phyloP scores from a whole-genome alignment of 2,113 vertebrate species.

The Salvelinus sp. region DNA sequence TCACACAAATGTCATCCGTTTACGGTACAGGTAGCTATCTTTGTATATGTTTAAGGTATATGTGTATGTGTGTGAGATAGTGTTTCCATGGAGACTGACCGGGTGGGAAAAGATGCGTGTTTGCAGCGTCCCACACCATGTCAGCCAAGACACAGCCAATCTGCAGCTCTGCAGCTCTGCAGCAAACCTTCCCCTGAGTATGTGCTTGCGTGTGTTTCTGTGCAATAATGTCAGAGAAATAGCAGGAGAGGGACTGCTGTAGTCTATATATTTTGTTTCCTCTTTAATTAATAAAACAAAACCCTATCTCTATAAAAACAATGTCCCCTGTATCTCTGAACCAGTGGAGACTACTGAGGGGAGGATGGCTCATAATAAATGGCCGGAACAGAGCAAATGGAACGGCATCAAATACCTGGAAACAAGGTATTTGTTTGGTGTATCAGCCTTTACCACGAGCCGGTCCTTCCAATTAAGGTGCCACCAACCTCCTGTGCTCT shows the following conservation, averaged over 20 bases:
- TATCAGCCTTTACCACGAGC: too few relatives aligned
- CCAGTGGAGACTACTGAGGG: too few relatives aligned
- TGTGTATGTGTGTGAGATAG: slow-evolving; percentile 50
- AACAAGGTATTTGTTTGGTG: too few relatives aligned
- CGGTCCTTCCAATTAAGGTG: too few relatives aligned
- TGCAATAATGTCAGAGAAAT: slow-evolving; percentile 28
- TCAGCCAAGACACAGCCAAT: slow-evolving; percentile 50
- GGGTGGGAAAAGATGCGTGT: slow-evolving; percentile 53
- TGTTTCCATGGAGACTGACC: slow-evolving; percentile 77
- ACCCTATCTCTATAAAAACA: background rate
- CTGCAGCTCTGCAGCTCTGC: slow-evolving; percentile 2
- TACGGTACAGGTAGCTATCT: background rate
- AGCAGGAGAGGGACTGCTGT: background rate
- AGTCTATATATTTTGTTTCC: background rate
- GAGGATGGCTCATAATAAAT: too few relatives aligned
- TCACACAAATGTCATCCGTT: background rate
- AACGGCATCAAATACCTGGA: too few relatives aligned
- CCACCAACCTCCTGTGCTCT: too few relatives aligned
- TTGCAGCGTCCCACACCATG: slow-evolving; percentile 54
- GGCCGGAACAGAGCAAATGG: too few relatives aligned
- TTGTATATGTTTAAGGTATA: slow-evolving; percentile 32
- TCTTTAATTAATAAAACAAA: slow-evolving; percentile 7
- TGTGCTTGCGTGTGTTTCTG: slow-evolving; percentile 13
- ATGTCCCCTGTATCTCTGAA: background rate
- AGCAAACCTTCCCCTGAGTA: background rate